These are phyloP conservation scores for Etheostoma spectabile DNA, from an alignment of 2,113 vertebrate species.

Conservation along the genomic window DNA sequence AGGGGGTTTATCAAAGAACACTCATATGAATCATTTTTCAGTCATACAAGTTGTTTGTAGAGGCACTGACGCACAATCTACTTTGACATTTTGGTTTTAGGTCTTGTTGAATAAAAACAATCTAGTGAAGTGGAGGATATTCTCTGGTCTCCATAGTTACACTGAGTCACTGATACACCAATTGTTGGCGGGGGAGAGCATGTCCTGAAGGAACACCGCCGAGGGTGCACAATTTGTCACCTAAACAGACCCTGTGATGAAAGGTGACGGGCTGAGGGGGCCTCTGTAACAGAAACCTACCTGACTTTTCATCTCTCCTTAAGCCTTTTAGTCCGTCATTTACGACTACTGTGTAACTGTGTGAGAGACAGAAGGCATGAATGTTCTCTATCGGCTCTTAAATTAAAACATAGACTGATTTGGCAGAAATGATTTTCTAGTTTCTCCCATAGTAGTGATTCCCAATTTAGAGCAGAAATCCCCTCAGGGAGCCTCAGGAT, in stretches of 20 bases:
- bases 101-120: not conserved
- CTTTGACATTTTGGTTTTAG: not conserved
- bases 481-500: not conserved
- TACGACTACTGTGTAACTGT: not conserved
- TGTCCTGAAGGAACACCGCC: not conserved
- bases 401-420: too few relatives aligned
- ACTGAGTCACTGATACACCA: not conserved
- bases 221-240: not conserved
- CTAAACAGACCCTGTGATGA: not conserved
- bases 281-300: not conserved
- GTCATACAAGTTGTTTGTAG: not conserved
- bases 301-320: not conserved
- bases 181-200: not conserved
- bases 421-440: too few relatives aligned
- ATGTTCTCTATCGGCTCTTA: too few relatives aligned
- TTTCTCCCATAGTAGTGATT: not conserved
- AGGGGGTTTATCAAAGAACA: not conserved
- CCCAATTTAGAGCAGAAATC: not conserved
- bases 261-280: not conserved
- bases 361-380: not conserved
- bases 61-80: not conserved
- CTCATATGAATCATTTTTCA: not conserved
- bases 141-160: constrained; percentile 5
- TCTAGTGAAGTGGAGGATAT: not conserved
- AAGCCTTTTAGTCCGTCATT: not conserved